A percentile compares a stretch with the other conserved stretches of the same genome.
Conservation (phyloP, 2,797 vertebrate species). For the Synaphobranchus kaupii region DNA sequence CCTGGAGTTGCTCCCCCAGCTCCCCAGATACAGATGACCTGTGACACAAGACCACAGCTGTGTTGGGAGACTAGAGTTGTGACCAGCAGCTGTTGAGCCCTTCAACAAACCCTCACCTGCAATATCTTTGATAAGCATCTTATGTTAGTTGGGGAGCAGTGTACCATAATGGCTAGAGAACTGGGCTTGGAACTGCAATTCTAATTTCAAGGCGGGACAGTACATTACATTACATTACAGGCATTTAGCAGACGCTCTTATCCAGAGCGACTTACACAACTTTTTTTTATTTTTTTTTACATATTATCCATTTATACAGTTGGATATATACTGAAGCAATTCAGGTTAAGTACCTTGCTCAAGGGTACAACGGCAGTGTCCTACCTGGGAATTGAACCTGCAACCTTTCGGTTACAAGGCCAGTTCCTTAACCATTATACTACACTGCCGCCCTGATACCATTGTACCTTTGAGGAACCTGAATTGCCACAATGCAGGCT, state of each 20-base stretch:
- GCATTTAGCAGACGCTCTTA: too few species aligned
- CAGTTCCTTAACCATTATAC: too few species aligned
- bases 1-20: conserved; percentile 96
- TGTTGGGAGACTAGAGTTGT: background rate
- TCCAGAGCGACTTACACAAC: too few species aligned
- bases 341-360: too few species aligned
- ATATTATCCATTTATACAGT: too few species aligned
- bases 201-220: background rate
- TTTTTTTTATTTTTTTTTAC: too few species aligned
- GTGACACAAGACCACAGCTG: background rate
- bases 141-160: background rate
- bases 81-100: background rate
- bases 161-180: background rate
- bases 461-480: background rate
- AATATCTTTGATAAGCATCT: background rate
- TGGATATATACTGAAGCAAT: too few species aligned
- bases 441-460: too few species aligned
- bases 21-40: conserved; percentile 98
- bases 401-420: too few species aligned
- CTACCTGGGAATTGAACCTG: too few species aligned
- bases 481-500: background rate
- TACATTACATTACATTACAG: too few species aligned
- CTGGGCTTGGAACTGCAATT: background rate
- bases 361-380: too few species aligned
- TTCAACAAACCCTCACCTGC: background rate